Base-by-base conservation (phyloP, 2,797 vertebrate genomes). In the Hoplostethus atlanticus region DNA sequence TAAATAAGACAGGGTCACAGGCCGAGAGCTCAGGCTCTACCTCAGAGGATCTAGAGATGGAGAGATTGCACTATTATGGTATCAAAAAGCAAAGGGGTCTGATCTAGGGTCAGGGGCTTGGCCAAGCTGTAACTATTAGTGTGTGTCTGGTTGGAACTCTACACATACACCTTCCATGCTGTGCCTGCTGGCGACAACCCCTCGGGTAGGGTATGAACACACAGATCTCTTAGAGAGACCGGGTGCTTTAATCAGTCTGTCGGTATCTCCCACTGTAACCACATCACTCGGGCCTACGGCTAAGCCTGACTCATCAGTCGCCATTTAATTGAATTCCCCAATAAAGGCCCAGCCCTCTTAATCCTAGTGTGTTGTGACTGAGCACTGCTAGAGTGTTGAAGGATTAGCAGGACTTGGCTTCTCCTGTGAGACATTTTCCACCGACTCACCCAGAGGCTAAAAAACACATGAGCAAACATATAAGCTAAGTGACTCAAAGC, bases 1-100 rank as follows among this genome's bases (percentile, higher is more conserved):
- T 83, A 87, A 83, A 92, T 92, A 87, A 89, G 79, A 84, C 68
- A 78, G 78, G 84, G 85, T 64, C 90, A 90, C 78, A 86, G 81
- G 82, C 89, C 71, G 68, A 84, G 78, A 68, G 82, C 84, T 88
- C 68, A 72, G 78, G 69, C 80, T 77, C 62, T 36, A 16, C 90
- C 90, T 86, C 87, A 63, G 51, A 84, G 80, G 86, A 89, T 76
- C 51, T 64, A 54, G 28, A 71, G 84, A 93, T 89, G 84, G 66
- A 87, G 68, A 76, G 83, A 86, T 86, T 64, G 80, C 80, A 87
- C 88, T 87, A 85, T 89, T 89, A 91, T 75, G 79, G 83, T 73
- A 79, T 77, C 47, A 58, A 77, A 83, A 72, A 86, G 81, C 73
- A 83, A 81, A 84, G 64, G 74, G 66, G 63, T 74, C 77, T 84